Evolutionary conservation across 1,140 invertebrate species (phyloP), one percentile per base, ranked within the genome.

Genomic region (Alviniconcha marisindica): DNA sequence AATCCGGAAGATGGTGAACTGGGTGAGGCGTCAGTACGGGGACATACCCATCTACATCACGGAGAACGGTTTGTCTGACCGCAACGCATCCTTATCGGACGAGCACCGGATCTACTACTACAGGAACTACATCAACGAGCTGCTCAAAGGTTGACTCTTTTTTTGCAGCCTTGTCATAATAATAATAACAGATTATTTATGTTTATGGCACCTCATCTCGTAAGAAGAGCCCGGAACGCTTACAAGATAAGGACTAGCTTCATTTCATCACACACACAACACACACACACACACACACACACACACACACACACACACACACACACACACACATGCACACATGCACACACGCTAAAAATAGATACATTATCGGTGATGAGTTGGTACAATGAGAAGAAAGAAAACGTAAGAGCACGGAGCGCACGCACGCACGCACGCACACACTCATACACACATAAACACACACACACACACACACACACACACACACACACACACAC

Each of bases 61-160:
- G 0, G 96, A 96, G 94, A 96, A 96, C 89, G 96, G 96, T 33
- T 94, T 91, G 91, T 94, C 92, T 77, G 94, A 94, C 91, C 85
- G 85, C 12, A 90, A 90, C 73, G 93, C 92, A 1, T 94, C 94
- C 33, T 81, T 94, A 10, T 85, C 93, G 28, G 95, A 96, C 88
- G 84, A 93, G 2, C 90, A 93, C 73, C 92, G 95, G 77, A 91
- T 95, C 15, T 78, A 92, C 40, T 95, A 94, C 86, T 94, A 94
- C 77, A 91, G 88, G 24, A 89, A 92, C 15, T 96, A 96, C 88
- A 93, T 97, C 28, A 94, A 94, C 80, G 94, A 95, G 21, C 91
- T 96, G 83, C 92, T 96, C 33, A 94, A 95, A 86, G 92, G 92
- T 93, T n/a, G n/a, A n/a, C n/a, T n/a, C n/a, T n/a, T n/a, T n/a